Evolutionary conservation across 1,140 invertebrate species (phyloP).

Genomic region (Leptopilina clavipes): DNA sequence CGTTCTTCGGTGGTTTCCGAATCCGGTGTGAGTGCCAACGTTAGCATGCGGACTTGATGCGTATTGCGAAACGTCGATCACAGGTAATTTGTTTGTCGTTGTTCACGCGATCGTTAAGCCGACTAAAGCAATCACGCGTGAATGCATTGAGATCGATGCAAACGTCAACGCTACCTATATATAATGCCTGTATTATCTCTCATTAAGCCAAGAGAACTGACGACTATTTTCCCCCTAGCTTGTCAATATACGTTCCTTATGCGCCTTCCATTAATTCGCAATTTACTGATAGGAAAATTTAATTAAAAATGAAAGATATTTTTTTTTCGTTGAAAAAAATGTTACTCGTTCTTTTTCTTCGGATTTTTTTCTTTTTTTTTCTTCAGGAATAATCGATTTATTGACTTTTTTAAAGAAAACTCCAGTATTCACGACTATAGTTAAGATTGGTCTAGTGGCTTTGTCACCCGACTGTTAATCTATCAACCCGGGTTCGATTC

Average conservation of each 20-base stretch:
- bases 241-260: not conserved
- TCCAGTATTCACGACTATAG: not conserved
- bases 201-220: conserved; percentile 40
- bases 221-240: not conserved
- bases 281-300: not conserved
- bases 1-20: not conserved
- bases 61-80: conserved; percentile 48
- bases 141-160: conserved; percentile 52
- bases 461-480: no score
- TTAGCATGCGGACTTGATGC: conserved; percentile 1
- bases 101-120: conserved; percentile 54
- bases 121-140: conserved; percentile 57
- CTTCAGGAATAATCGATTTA: not conserved
- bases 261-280: not conserved
- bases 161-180: conserved; percentile 49
- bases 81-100: conserved; percentile 53
- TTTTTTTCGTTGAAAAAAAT: no score
- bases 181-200: conserved; percentile 57
- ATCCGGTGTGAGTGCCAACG: not conserved
- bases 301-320: no score
- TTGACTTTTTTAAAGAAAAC: not conserved
- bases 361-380: not conserved
- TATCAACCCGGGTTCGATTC: not conserved
- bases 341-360: no score
- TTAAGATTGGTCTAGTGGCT: no score